Percentiles rank a stretch among this genome's conserved stretches.
These are phyloP conservation scores for Hipposideros armiger DNA, from an alignment of 2,113 vertebrate genomes.

Conservation along the genomic window DNA sequence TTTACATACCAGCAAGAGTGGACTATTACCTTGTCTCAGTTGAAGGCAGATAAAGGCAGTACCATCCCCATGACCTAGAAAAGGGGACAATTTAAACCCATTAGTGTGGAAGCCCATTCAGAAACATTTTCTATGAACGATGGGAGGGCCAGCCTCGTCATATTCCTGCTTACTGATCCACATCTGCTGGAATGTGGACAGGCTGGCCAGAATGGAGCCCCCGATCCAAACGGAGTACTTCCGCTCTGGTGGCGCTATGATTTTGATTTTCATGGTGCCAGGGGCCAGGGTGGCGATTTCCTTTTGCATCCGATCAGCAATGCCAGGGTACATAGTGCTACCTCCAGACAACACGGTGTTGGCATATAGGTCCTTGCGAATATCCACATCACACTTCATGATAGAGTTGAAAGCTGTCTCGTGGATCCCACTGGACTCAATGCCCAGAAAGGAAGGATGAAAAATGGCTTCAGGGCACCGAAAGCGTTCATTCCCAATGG, in stretches of 20 bases:
- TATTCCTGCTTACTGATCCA: slow-evolving; percentile 92
- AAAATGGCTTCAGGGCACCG: slow-evolving; percentile 88
- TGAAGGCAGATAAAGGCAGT: neutral
- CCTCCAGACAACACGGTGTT: slow-evolving; percentile 85
- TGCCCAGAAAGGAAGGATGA: slow-evolving; percentile 86
- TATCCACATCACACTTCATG: slow-evolving; percentile 86
- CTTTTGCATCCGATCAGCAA: slow-evolving; percentile 87
- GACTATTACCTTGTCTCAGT: neutral
- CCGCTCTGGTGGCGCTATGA: slow-evolving; percentile 81
- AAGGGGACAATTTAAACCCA: neutral
- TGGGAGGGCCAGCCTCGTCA: slow-evolving; percentile 87
- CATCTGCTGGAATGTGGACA: slow-evolving; percentile 89
- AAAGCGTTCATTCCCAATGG: slow-evolving; percentile 86
- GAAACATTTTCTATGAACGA: slow-evolving; percentile 87
- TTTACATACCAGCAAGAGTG: neutral
- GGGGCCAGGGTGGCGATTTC: slow-evolving; percentile 82
- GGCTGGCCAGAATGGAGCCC: slow-evolving; percentile 87
- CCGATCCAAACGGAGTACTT: slow-evolving; percentile 87
- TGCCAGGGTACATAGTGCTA: slow-evolving; percentile 88
- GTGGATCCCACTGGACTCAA: slow-evolving; percentile 85
- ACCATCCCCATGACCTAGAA: neutral
- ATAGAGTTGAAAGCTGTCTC: slow-evolving; percentile 86
- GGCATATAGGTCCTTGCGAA: slow-evolving; percentile 85
- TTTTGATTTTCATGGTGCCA: slow-evolving; percentile 87
- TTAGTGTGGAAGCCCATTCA: slow-evolving; percentile 38